These are phyloP conservation scores for Ceyx margarethae DNA, from an alignment of 2,113 vertebrate genomes.

Conservation along the genomic window DNA sequence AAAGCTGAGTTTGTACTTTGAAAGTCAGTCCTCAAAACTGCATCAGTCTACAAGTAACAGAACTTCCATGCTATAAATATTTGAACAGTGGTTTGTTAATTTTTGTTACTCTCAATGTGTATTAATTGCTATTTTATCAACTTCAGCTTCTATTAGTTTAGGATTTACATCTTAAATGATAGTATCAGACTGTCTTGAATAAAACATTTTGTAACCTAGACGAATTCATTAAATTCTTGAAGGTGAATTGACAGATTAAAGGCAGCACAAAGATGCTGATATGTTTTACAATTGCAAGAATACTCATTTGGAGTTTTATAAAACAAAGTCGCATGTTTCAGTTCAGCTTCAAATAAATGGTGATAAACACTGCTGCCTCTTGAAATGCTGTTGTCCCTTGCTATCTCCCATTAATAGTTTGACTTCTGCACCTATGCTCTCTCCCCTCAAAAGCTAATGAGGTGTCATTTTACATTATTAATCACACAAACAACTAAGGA, in stretches of 20 bases:
- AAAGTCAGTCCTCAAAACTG: neutral
- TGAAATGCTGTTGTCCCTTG: neutral
- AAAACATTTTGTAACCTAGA: conserved; percentile 70
- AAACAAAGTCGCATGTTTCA: neutral
- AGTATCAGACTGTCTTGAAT: conserved; percentile 64
- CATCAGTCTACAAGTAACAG: neutral
- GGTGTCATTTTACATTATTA: neutral
- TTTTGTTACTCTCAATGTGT: conserved; percentile 64
- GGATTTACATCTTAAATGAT: conserved; percentile 74
- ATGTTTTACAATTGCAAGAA: neutral
- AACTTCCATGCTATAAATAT: conserved; percentile 67
- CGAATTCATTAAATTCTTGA: conserved; percentile 63
- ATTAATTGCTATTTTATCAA: conserved; percentile 73
- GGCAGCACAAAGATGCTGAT: conserved; percentile 8
- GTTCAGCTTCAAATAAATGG: neutral
- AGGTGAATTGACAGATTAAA: conserved; percentile 68
- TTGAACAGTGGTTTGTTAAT: conserved; percentile 70
- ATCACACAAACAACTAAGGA: neutral
- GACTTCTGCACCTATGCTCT: neutral
- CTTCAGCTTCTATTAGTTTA: conserved; percentile 71
- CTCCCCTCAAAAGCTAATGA: neutral
- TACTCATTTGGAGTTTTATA: neutral
- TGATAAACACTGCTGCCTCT: neutral
- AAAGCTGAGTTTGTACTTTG: neutral
- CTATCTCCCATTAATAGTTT: neutral